Evolutionary conservation across 2,797 vertebrate species (phyloP).

Genomic region (Clarias pachynema): DNA sequence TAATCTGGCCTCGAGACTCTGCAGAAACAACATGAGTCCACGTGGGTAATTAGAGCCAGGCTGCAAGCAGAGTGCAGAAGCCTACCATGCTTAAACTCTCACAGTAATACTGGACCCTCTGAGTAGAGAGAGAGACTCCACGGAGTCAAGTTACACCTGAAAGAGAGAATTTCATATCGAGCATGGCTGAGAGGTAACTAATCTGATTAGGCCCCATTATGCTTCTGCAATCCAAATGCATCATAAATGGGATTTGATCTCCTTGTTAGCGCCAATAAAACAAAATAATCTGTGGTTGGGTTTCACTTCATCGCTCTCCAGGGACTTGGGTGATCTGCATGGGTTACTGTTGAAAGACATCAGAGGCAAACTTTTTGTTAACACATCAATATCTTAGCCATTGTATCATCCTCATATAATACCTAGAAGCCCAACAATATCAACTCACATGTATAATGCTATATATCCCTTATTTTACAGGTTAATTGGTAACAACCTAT

Average conservation of each 20-base stretch:
- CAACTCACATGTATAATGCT: no score
- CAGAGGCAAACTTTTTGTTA: constrained; percentile 23
- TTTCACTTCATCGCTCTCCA: constrained; percentile 64
- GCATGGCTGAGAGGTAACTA: constrained; percentile 76
- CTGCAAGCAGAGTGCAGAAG: constrained; percentile 59
- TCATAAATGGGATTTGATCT: constrained; percentile 78
- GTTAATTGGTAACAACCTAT: no score
- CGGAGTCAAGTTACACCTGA: constrained; percentile 71
- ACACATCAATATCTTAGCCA: constrained; percentile 19
- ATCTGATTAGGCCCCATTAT: constrained; percentile 75
- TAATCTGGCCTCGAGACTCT: constrained; percentile 65
- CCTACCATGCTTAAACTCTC: constrained; percentile 60
- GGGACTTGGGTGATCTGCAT: constrained; percentile 29
- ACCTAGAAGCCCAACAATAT: no score
- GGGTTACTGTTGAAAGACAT: constrained; percentile 29
- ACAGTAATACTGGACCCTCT: constrained; percentile 29
- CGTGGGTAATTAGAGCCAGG: constrained; percentile 66
- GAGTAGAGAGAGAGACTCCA: constrained; percentile 14
- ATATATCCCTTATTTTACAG: no score
- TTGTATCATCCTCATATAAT: no score
- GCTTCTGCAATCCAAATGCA: constrained; percentile 73
- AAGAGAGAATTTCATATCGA: constrained; percentile 78
- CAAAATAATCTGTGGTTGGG: constrained; percentile 73
- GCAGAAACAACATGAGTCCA: constrained; percentile 61
- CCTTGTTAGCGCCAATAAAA: constrained; percentile 60